Evolutionary conservation across 2,113 vertebrate genomes (phyloP), one percentile per base, ranked within the genome.

Genomic region (Taurulus bubalis): DNA sequence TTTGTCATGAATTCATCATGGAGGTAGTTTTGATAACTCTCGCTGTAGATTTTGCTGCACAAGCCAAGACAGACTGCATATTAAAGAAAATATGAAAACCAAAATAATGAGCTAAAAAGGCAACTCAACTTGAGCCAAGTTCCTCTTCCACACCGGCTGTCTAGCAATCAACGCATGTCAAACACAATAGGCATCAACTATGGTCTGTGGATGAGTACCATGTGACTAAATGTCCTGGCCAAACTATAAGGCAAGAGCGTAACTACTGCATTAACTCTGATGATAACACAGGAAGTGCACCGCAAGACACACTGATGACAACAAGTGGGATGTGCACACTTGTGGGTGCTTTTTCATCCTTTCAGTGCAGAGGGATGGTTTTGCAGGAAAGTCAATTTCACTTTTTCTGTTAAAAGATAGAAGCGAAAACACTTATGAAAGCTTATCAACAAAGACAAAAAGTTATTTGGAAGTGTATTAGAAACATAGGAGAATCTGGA

Each of bases 161-260:
- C 58, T 53, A 73, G 87, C 85, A 91, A 90, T 91, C 91, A 93
- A 79, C 83, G 55, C 76, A 80, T 82, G 89, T 91, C 91, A 89
- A 91, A 93, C 86, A 87, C 75, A 80, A 90, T 91, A 81, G 77
- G 36, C 81, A 76, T 91, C 92, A 93, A 63, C 28, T 30, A 0
- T 4, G 36, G 68, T 59, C 30, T 59, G 65, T 72, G 79, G 75
- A 87, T 85, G 77, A 81, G 71, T 42, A 72, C 71, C 86, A 83
- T 79, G 78, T 85, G 83, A 87, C 64, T 67, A 71, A 30, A 79
- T 63, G 47, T 77, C 16, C n/a, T 30, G 24, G 74, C 49, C 76
- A 22, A 59, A 47, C 65, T 63, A 56, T n/a, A 71, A 47, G 58
- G 60, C 49, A 20, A 65, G 53, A 51, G 84, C 66, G 55, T 47